These are phyloP conservation scores for Xestia ashworthii DNA, from an alignment of 2,888 invertebrate species.

Conservation along the genomic window DNA sequence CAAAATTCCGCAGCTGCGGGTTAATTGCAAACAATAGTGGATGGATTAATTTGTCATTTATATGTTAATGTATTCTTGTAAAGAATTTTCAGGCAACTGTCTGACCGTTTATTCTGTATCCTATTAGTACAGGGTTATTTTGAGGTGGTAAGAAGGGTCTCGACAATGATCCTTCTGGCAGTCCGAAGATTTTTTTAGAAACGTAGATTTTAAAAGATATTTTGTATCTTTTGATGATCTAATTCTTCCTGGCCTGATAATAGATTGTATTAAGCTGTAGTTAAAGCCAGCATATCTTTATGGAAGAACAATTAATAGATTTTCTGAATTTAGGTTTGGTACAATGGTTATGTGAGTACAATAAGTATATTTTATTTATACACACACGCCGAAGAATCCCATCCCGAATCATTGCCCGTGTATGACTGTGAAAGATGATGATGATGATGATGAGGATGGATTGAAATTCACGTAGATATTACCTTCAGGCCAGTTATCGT, in stretches of 20 bases:
- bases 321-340: conserved; percentile 1
- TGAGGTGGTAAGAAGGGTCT: not conserved
- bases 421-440: not conserved
- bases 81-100: not conserved
- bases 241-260: not conserved
- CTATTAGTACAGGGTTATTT: not conserved
- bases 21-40: conserved; percentile 23
- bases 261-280: not conserved
- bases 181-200: not conserved
- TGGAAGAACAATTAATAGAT: not conserved
- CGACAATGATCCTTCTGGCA: conserved; percentile 6
- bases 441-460: conserved; percentile 8
- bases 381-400: not conserved
- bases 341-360: not conserved
- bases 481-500: conserved; percentile 99
- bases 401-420: not conserved
- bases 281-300: not conserved
- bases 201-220: not conserved
- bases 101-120: not conserved
- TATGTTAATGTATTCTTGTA: conserved; percentile 12
- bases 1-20: conserved; percentile 44
- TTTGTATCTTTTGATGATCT: not conserved
- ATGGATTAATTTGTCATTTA: conserved; percentile 33
- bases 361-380: not conserved
- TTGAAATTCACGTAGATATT: conserved; percentile 69